Evolutionary conservation across 1,140 invertebrate genomes (phyloP).

Genomic region (Oppia nitens): DNA sequence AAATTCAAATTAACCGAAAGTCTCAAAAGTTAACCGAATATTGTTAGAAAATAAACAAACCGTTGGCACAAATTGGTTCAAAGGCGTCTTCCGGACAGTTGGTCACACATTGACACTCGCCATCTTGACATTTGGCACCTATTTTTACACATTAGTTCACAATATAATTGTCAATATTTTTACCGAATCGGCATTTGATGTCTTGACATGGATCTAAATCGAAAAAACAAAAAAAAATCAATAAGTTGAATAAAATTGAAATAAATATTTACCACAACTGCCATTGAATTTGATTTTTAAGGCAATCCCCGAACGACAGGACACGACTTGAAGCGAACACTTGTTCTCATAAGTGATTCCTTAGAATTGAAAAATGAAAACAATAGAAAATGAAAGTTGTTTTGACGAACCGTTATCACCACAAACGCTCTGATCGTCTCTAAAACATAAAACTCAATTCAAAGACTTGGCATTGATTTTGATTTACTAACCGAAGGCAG

Average conservation of each 20-base stretch:
- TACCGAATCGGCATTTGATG: slow-evolving; percentile 49
- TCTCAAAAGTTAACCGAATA: too few relatives aligned
- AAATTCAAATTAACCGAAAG: too few relatives aligned
- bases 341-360: slow-evolving; percentile 72
- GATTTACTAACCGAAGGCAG: slow-evolving; percentile 17
- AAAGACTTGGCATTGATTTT: background rate
- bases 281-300: slow-evolving; percentile 55
- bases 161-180: background rate
- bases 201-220: slow-evolving; percentile 52
- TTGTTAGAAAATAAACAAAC: too few relatives aligned
- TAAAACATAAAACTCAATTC: background rate
- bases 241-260: background rate
- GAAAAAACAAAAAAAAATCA: slow-evolving; percentile 12
- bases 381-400: background rate
- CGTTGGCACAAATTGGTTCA: slow-evolving; percentile 56
- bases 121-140: slow-evolving; percentile 58
- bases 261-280: slow-evolving; percentile 53
- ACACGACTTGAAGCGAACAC: slow-evolving; percentile 54
- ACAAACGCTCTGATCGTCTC: slow-evolving; percentile 8
- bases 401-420: slow-evolving; percentile 6
- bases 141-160: background rate
- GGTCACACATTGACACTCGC: slow-evolving; percentile 62
- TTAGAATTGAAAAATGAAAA: slow-evolving; percentile 24
- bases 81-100: slow-evolving; percentile 37
- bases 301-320: slow-evolving; percentile 59